Percentiles rank a stretch among this genome's conserved stretches.
phyloP scores from a whole-genome alignment of 2,888 invertebrate species.

The Caenorhabditis macrosperma region DNA sequence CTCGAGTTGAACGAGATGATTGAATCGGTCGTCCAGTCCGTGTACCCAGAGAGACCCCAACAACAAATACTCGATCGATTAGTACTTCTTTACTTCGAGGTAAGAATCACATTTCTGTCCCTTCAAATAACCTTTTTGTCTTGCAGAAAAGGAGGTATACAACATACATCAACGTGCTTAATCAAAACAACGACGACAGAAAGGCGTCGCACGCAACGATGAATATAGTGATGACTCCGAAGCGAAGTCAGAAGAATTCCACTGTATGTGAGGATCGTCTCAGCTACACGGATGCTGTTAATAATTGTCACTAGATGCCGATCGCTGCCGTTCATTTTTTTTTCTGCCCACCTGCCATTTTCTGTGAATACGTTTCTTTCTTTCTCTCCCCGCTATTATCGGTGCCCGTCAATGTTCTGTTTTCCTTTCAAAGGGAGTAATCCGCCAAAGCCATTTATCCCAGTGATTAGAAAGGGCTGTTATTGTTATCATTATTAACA shows the following conservation, averaged over 20 bases:
- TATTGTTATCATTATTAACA: slow-evolving; percentile 28
- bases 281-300: slow-evolving; percentile 56
- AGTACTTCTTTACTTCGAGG: slow-evolving; percentile 88
- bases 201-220: slow-evolving; percentile 41
- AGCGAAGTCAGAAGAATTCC: slow-evolving; percentile 11
- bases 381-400: slow-evolving; percentile 11
- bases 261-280: slow-evolving; percentile 50
- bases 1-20: slow-evolving; percentile 51
- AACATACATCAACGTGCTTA: slow-evolving; percentile 40
- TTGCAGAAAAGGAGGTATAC: slow-evolving; percentile 53
- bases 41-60: slow-evolving; percentile 50
- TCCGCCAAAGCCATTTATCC: slow-evolving; percentile 1
- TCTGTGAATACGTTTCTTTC: slow-evolving; percentile 14
- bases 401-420: not conserved
- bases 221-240: slow-evolving; percentile 36
- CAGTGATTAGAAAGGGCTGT: slow-evolving; percentile 23
- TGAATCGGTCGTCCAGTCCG: slow-evolving; percentile 16
- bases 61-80: slow-evolving; percentile 44
- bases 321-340: not conserved
- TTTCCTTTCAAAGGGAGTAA: slow-evolving; percentile 4
- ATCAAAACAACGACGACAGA: slow-evolving; percentile 22
- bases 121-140: not conserved
- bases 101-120: slow-evolving; percentile 80
- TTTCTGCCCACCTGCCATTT: not conserved
- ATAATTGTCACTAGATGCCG: slow-evolving; percentile 24